phyloP scores from a whole-genome alignment of 37 sponge, comb jelly and placozoan species.

The Mnemiopsis leidyi region DNA sequence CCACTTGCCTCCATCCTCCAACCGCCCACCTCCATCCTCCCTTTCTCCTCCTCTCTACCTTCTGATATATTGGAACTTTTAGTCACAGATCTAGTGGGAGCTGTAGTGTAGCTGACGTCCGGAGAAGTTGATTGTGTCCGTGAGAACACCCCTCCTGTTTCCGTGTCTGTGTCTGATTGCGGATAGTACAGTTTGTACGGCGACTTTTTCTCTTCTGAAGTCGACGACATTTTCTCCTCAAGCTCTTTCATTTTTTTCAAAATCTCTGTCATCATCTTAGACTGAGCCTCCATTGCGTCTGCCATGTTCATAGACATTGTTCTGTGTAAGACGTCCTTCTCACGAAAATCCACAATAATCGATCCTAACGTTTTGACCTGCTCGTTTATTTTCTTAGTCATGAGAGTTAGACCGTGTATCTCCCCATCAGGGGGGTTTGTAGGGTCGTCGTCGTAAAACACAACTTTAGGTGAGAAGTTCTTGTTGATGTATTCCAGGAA shows the following conservation, averaged over 20 bases:
- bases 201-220: too few species aligned
- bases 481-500: slow-evolving; percentile 37
- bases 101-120: too few species aligned
- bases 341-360: neutral
- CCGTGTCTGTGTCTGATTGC: too few species aligned
- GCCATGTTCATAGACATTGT: neutral
- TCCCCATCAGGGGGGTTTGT: neutral
- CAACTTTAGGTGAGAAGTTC: slow-evolving; percentile 23
- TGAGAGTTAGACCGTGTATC: neutral
- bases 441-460: neutral
- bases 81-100: too few species aligned
- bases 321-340: neutral
- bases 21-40: too few species aligned
- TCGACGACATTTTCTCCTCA: too few species aligned
- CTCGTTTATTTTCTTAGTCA: neutral
- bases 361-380: neutral
- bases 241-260: neutral
- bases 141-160: too few species aligned
- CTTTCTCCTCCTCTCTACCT: too few species aligned
- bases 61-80: too few species aligned
- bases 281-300: neutral
- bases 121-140: too few species aligned
- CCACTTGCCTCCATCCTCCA: too few species aligned
- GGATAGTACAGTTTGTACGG: too few species aligned
- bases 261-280: neutral